These are phyloP conservation scores for Luidia sarsii DNA, from an alignment of 53 echinoderm and acorn worm genomes.

Conservation along the genomic window DNA sequence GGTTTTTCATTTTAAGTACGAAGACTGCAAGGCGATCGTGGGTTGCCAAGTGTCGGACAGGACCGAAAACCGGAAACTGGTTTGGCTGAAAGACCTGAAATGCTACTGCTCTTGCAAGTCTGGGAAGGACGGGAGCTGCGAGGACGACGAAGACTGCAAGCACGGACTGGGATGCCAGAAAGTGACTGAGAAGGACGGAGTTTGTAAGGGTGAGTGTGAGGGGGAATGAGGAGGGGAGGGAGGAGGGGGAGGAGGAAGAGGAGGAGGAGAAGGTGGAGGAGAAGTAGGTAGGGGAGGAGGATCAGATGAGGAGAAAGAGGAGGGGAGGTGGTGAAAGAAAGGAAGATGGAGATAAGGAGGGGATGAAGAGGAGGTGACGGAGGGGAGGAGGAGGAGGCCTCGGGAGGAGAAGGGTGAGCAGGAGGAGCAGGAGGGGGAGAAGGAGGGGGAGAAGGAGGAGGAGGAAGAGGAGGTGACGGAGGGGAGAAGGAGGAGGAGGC, in stretches of 20 bases:
- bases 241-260: not conserved
- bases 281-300: not conserved
- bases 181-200: not conserved
- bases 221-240: not conserved
- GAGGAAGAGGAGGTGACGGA: no score
- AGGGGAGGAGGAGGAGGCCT: not conserved
- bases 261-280: not conserved
- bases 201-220: not conserved
- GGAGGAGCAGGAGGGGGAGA: no score
- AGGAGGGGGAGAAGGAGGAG: no score
- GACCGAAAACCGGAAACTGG: not conserved
- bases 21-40: not conserved
- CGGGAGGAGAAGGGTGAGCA: no score
- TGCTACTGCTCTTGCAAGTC: slow-evolving; percentile 38
- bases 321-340: not conserved
- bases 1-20: not conserved
- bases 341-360: not conserved
- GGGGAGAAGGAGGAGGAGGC: no score
- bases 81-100: not conserved
- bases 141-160: not conserved
- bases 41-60: not conserved
- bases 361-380: not conserved
- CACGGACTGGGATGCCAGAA: slow-evolving; percentile 9
- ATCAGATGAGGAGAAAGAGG: not conserved
- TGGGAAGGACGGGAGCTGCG: not conserved